Conservation (phyloP, 2,113 vertebrate genomes). For the Globicephala melas region DNA sequence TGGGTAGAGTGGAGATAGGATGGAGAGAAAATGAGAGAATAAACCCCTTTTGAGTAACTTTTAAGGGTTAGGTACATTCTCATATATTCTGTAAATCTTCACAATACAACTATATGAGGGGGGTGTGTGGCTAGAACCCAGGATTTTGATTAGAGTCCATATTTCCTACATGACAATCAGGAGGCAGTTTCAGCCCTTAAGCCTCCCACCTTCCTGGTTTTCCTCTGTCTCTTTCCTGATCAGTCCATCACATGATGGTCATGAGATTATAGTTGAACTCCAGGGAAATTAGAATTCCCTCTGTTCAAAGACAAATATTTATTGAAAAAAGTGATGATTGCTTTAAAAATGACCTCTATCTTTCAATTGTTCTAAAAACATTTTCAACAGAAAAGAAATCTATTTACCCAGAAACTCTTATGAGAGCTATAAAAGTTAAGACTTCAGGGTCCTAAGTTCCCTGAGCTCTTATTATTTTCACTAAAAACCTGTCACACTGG, state of each 20-base stretch:
- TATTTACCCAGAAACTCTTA: not conserved
- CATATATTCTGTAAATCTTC: not conserved
- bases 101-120: not conserved
- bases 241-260: not conserved
- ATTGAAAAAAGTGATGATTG: not conserved
- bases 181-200: not conserved
- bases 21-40: not conserved
- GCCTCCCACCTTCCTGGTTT: not conserved
- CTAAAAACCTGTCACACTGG: not conserved
- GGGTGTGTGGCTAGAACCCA: not conserved
- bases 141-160: not conserved
- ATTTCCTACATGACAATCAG: not conserved
- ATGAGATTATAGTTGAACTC: not conserved
- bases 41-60: not conserved
- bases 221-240: not conserved
- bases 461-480: not conserved
- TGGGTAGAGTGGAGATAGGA: not conserved
- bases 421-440: constrained; percentile 4
- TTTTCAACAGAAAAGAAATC: not conserved
- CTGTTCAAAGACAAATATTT: not conserved
- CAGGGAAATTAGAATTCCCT: not conserved
- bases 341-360: not conserved
- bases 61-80: not conserved
- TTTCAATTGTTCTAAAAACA: not conserved
- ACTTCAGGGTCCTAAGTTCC: not conserved